These are phyloP conservation scores for Stictocephala bisonia DNA, from an alignment of 2,888 invertebrate species.

Conservation along the genomic window DNA sequence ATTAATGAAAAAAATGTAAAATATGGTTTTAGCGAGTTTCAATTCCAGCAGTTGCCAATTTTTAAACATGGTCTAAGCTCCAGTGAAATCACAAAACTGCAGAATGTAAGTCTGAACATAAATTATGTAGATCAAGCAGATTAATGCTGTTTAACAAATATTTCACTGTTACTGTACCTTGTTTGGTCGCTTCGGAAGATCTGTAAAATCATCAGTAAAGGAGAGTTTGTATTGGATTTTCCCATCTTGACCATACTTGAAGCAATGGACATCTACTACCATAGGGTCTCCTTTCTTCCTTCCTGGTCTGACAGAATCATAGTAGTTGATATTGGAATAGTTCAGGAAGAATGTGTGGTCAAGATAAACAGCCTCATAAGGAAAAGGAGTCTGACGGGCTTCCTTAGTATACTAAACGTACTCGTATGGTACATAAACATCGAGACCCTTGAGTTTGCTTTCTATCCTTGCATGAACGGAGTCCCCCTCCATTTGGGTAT, in stretches of 20 bases:
- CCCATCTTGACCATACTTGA: constrained; percentile 12
- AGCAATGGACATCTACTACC: background rate
- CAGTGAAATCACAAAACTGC: too few species aligned
- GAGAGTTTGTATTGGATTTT: too few species aligned
- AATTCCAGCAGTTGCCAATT: too few species aligned
- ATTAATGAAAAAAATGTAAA: too few species aligned
- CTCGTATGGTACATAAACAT: constrained; percentile 41
- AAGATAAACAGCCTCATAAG: constrained; percentile 41
- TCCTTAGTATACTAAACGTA: constrained; percentile 18
- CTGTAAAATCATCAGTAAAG: too few species aligned
- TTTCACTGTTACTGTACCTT: too few species aligned
- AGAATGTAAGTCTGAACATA: too few species aligned
- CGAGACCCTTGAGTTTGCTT: constrained; percentile 7
- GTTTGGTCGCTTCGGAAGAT: too few species aligned
- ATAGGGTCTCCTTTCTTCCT: background rate
- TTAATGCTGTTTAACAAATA: too few species aligned
- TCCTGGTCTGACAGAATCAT: constrained; percentile 47
- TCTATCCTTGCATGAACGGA: constrained; percentile 59
- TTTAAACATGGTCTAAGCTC: too few species aligned
- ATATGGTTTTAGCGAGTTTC: too few species aligned
- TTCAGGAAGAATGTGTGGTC: constrained; percentile 46
- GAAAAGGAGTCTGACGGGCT: constrained; percentile 39
- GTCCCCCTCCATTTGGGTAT: constrained; percentile 61
- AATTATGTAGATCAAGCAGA: too few species aligned
- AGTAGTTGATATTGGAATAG: constrained; percentile 3